Base-by-base conservation (phyloP, 1,140 invertebrate species). In the Dreissena polymorpha region DNA sequence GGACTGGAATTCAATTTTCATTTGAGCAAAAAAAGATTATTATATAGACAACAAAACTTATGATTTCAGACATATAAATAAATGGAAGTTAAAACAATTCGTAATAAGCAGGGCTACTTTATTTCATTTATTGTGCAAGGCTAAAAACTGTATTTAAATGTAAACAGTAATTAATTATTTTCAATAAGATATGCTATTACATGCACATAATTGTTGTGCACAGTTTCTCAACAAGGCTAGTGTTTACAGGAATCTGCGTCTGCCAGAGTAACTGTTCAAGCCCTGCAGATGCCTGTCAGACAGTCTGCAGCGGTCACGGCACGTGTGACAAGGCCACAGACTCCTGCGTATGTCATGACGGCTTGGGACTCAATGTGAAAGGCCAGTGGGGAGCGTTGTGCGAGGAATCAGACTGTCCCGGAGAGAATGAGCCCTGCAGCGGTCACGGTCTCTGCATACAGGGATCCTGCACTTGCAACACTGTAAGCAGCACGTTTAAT, bases 231-330 rank as follows among this genome's bases (percentile, higher is more conserved):
- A 39, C 39, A 39, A 5, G 2, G 3, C 39, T 39, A 2, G 39
- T 39, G 39, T 39, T 39, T 83, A 16, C 78, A 88, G 80, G 86
- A 72, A 67, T 68, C 49, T 82, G 80, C 27, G 73, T 72, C 18
- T 83, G 86, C 50, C 68, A 73, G n/a, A 85, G 75, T 29, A 73
- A 83, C 8, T 87, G 86, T 76, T 51, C 74, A 18, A 86, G 81
- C 73, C 77, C 60, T 23, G 81, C n/a, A 63, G 25, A 64, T 13
- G 79, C 68, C 21, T 87, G 86, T 75, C 65, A 72, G 29, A 29
- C 27, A 16, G 67, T 53, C 23, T 87, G 86, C 53, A 74, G 70
- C 64, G 79, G 81, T 21, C 71, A 84, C 65, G 86, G 86, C 0
- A 76, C 81, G 6, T 86, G 85, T 71, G 75, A 84, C 53, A 74